Conservation (phyloP, 2,113 vertebrate genomes). For the Labrus mixtus region DNA sequence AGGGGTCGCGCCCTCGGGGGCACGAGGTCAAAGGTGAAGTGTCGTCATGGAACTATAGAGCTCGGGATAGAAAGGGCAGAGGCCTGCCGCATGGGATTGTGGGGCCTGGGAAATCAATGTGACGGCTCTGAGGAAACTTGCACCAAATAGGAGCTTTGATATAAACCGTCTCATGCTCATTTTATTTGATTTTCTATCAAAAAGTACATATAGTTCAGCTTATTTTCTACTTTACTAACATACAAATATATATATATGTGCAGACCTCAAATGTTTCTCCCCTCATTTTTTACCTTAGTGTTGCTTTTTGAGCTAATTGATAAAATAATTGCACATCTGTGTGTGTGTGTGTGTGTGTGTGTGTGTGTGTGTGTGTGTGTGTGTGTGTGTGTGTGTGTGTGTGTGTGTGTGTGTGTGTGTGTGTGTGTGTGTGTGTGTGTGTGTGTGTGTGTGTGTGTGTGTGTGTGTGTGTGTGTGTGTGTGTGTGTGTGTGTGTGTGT, state of each 20-base stretch:
- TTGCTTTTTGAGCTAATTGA: constrained; percentile 42
- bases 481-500: not conserved
- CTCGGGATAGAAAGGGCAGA: constrained; percentile 74
- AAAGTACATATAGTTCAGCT: constrained; percentile 20
- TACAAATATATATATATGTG: constrained; percentile 13
- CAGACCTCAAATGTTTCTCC: constrained; percentile 11
- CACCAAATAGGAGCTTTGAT: constrained; percentile 52
- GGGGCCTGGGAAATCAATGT: constrained; percentile 76
- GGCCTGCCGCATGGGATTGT: constrained; percentile 69
- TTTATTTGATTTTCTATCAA: constrained; percentile 22
- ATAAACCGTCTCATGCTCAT: constrained; percentile 13
- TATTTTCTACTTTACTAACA: constrained; percentile 6
- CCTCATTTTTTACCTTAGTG: constrained; percentile 3
- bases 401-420: constrained; percentile 36
- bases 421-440: constrained; percentile 21
- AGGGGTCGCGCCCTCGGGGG: constrained; percentile 67
- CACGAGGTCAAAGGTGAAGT: constrained; percentile 78
- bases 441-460: constrained; percentile 23
- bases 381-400: constrained; percentile 21
- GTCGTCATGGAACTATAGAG: constrained; percentile 80
- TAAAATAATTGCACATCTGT: constrained; percentile 23
- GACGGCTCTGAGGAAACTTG: constrained; percentile 55
- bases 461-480: constrained; percentile 36
- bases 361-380: constrained; percentile 18
- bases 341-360: constrained; percentile 36